A percentile compares a stretch with the other conserved stretches of the same genome.
Evolutionary conservation across 2,113 vertebrate genomes (phyloP).

Genomic region (Nerophis lumbriciformis): DNA sequence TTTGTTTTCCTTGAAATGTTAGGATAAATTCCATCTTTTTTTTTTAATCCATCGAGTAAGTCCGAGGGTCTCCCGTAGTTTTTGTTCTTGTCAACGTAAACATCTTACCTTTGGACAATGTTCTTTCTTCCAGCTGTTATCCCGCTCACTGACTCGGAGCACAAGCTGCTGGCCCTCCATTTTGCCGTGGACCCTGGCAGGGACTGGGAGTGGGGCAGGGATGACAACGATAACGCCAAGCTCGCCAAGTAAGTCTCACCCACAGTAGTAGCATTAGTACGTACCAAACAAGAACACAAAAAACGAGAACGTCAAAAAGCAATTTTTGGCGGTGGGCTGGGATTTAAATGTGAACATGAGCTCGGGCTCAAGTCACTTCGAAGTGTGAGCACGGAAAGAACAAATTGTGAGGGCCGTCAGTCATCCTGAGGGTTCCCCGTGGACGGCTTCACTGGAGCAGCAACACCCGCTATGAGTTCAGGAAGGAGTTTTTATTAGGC

Average conservation of each 20-base stretch:
- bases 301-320: constrained; percentile 17
- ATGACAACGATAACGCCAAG: constrained; percentile 89
- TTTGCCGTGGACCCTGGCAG: constrained; percentile 95
- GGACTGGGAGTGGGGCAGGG: constrained; percentile 96
- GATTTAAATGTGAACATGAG: constrained; percentile 39
- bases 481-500: constrained; percentile 39
- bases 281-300: constrained; percentile 6
- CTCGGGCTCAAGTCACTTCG: constrained; percentile 36
- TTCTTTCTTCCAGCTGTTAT: constrained; percentile 84
- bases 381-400: constrained; percentile 33
- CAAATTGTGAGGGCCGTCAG: constrained; percentile 46
- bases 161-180: constrained; percentile 96
- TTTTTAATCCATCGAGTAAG: neutral
- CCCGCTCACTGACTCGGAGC: constrained; percentile 95
- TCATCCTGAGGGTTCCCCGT: constrained; percentile 34
- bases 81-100: neutral
- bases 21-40: neutral
- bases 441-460: constrained; percentile 34
- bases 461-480: constrained; percentile 36
- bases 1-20: neutral
- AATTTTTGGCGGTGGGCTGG: constrained; percentile 10
- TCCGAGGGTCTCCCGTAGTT: neutral
- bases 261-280: neutral
- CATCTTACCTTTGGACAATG: constrained; percentile 12
- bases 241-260: constrained; percentile 85